Evolutionary conservation across 2,888 invertebrate species (phyloP), one percentile per base, ranked within the genome.

Genomic region (Alloplasta piceator): DNA sequence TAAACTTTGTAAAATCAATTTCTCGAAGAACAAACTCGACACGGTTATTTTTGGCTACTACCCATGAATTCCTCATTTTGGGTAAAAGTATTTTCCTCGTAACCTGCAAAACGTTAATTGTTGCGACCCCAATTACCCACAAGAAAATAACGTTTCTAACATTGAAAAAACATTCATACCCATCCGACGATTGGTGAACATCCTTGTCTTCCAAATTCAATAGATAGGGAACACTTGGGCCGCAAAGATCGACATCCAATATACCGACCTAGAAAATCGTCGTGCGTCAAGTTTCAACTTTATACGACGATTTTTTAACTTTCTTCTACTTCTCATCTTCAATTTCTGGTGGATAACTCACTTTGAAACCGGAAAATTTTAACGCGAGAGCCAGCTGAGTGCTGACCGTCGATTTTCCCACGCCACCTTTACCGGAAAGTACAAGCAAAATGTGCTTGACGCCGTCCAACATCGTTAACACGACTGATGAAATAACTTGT

Each of bases 341-440:
- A 9, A 38, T 38, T 16, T 0, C 26, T 4, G n/a, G n/a, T n/a
- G n/a, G n/a, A n/a, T 14, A 7, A 12, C 89, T 90, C 91, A 98
- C 98, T 94, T 97, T 97, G 91, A 94, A 95, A 84, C 96, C 96
- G 89, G 93, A 94, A 93, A 97, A 95, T 91, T 95, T 95, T 9
- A 99, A 93, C 16, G 97, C 96, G 86, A 98, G 93, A 0, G 99
- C 98, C 80, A 99, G 92, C 91, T 98, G 98, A 1, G 98, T 97
- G 91, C 98, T 97, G 9, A 99, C 96, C 78, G 99, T 99, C 16
- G 98, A 99, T 94, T 99, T 99, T 10, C 99, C 99, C 38, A 99
- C 99, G 52, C 99, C 99, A 36, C 99, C 99, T 94, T 99, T 99
- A 1, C 99, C 99, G 0, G 99, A 99, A 67, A 99, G 94, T n/a